phyloP scores from a whole-genome alignment of 2,888 invertebrate genomes.

The Tenthredo mesomela region DNA sequence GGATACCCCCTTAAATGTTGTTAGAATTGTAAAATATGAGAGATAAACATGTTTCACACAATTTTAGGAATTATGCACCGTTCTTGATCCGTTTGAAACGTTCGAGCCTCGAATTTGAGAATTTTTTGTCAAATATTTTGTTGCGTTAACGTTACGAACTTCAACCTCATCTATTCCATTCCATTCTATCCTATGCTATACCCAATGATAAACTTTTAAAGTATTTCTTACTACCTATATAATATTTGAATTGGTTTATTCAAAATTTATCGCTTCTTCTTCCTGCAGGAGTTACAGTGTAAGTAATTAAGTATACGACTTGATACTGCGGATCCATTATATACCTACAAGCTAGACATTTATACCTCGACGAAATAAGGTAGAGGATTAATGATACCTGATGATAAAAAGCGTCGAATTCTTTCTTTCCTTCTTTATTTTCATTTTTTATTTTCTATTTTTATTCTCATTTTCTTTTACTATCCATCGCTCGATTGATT shows the following conservation, averaged over 20 bases:
- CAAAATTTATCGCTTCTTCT: not conserved
- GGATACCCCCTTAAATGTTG: too few species aligned
- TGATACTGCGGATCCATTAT: not conserved
- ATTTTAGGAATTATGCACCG: too few species aligned
- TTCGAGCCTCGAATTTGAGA: too few species aligned
- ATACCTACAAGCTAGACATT: not conserved
- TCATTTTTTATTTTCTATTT: not conserved
- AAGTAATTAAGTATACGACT: not conserved
- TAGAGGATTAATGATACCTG: slow-evolving; percentile 13
- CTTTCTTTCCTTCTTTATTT: not conserved
- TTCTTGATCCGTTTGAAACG: too few species aligned
- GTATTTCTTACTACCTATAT: not conserved
- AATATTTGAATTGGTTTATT: not conserved
- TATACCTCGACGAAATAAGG: not conserved
- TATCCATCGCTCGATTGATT: slow-evolving; percentile 31
- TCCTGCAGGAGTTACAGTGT: not conserved
- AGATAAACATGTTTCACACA: too few species aligned
- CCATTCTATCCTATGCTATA: not conserved
- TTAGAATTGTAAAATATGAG: too few species aligned
- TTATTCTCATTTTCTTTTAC: not conserved
- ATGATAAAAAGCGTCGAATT: slow-evolving; percentile 1
- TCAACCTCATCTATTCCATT: too few species aligned
- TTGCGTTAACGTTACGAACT: too few species aligned
- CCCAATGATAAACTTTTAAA: not conserved
- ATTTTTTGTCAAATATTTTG: too few species aligned